Evolutionary conservation across 2,113 vertebrate genomes (phyloP), one percentile per base, ranked within the genome.

Genomic region (Hyla sarda): DNA sequence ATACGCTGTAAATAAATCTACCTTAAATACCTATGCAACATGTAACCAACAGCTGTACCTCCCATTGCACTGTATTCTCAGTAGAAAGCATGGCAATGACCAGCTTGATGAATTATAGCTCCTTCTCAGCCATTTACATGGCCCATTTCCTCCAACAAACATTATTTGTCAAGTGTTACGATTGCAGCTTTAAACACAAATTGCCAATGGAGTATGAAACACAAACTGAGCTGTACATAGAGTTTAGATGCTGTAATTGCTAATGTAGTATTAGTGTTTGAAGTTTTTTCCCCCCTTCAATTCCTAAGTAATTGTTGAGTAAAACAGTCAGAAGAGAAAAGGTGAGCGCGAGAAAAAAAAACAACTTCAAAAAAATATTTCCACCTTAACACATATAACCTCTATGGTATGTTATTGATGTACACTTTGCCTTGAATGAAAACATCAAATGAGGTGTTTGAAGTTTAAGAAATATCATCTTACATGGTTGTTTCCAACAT

Each of bases 291-390:
- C 7, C 48, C 45, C 14, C 14, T 8, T 41, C 25, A 84, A 74
- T 84, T 84, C 82, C 71, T 48, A 65, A 76, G 83, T 76, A 84
- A 84, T 84, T 75, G 72, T 69, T 9, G 17, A 34, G 45, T 50
- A 82, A 67, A 71, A 71, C 17, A 67, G 52, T 56, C 67, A 83
- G 50, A 14, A 34, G 21, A 80, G 54, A 50, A 84, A 62, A 75
- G 41, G 83, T 65, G 72, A 84, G 56, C 0, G 28, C 17, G 16
- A 60, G 50, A 19, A 71, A 60, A 82, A 48, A 76, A 50, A 76
- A 21, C 25, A 37, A 84, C 82, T 75, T 84, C 71, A 84, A 84
- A 84, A 84, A 84, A 56, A 76, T 76, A 84, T 84, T 84, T 75
- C 72, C 56, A 65, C 28, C 83, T n/a, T 45, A 54, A 76, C 45